These are phyloP conservation scores for Periophthalmodon schlosseri DNA, from an alignment of 2,113 vertebrate genomes.

Conservation along the genomic window DNA sequence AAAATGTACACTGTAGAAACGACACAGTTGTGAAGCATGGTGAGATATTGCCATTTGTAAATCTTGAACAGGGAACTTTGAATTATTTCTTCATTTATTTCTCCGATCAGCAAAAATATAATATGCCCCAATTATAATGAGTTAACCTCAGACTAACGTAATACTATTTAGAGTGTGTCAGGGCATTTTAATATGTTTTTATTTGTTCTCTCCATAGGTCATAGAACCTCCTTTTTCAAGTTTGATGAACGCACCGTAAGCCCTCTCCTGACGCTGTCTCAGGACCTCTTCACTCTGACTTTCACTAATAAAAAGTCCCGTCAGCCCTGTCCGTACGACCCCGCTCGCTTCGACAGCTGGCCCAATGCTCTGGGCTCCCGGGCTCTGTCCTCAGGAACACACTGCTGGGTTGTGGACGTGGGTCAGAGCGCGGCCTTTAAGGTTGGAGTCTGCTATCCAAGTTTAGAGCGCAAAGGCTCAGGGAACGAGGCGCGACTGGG, in stretches of 20 bases:
- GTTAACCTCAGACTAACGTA: neutral
- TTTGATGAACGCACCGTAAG: slow-evolving; percentile 84
- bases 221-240: slow-evolving; percentile 71
- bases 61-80: too few relatives aligned
- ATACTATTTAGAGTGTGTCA: neutral
- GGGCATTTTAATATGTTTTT: neutral
- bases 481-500: slow-evolving; percentile 84
- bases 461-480: slow-evolving; percentile 84
- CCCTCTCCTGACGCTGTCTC: slow-evolving; percentile 83
- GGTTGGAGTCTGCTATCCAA: slow-evolving; percentile 86
- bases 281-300: slow-evolving; percentile 81
- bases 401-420: slow-evolving; percentile 85
- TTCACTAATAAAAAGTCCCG: slow-evolving; percentile 83
- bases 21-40: too few relatives aligned
- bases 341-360: slow-evolving; percentile 88
- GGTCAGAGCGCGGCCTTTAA: slow-evolving; percentile 88
- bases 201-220: slow-evolving; percentile 43
- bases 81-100: too few relatives aligned
- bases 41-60: too few relatives aligned
- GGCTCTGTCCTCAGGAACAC: slow-evolving; percentile 79
- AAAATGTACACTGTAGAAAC: too few relatives aligned
- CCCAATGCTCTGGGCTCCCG: slow-evolving; percentile 85
- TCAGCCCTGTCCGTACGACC: slow-evolving; percentile 69
- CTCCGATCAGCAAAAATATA: neutral
- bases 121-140: neutral